These are phyloP conservation scores for Sweltsa coloradensis DNA, from an alignment of 1,140 invertebrate species.

Conservation along the genomic window DNA sequence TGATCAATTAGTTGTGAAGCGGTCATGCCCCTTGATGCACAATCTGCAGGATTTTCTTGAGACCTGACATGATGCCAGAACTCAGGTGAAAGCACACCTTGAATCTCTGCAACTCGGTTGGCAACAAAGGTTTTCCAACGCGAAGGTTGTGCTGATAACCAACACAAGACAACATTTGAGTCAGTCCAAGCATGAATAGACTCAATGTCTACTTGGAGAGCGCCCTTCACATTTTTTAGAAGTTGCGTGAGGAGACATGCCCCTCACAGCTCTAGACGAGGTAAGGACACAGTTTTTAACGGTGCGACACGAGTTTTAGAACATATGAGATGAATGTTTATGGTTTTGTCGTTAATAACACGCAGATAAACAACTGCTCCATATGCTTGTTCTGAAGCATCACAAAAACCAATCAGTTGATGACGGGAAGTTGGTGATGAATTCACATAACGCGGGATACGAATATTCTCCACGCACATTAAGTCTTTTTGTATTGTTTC, in stretches of 20 bases:
- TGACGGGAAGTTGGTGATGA: background rate
- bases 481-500: constrained; percentile 17
- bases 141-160: constrained; percentile 22
- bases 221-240: background rate
- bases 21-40: too few relatives aligned
- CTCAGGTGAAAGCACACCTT: constrained; percentile 1
- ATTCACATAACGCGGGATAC: constrained; percentile 15
- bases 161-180: constrained; percentile 26
- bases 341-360: background rate
- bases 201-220: background rate
- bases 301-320: constrained; percentile 2
- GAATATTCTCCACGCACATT: constrained; percentile 9
- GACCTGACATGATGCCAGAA: background rate
- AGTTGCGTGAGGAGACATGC: background rate
- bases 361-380: constrained; percentile 28
- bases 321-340: background rate
- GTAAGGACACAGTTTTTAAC: constrained; percentile 1
- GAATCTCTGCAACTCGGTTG: constrained; percentile 27
- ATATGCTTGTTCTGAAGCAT: constrained; percentile 27
- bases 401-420: constrained; percentile 26
- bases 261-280: background rate
- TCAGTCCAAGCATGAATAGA: constrained; percentile 20
- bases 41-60: constrained; percentile 1
- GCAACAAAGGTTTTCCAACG: constrained; percentile 27
- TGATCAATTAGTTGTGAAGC: too few relatives aligned